Evolutionary conservation across 2,888 invertebrate species (phyloP), one percentile per base, ranked within the genome.

Genomic region (Rosalia funebris): DNA sequence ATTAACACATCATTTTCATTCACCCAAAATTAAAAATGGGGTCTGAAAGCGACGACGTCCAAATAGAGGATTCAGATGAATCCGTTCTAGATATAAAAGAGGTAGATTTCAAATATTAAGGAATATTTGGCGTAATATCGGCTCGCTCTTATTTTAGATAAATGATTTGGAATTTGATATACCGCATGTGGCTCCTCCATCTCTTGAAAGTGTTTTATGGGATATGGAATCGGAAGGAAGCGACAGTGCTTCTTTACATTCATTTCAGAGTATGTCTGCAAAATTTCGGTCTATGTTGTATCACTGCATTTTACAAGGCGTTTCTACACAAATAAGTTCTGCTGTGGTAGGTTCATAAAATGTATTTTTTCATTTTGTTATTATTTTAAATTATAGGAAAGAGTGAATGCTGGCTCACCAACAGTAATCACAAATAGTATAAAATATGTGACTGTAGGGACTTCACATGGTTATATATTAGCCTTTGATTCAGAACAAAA

Each of bases 381-480:
- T 41, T 32, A 31, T 10, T 36, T 45, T 37, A 12, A 37, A 20
- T 83, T 82, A 54, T 77, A 93, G 92, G 95, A 96, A 73, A 87
- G 93, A 70, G 92, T 95, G 11, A 90, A 92, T 81, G 93, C 95
- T 55, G 97, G 97, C 2, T 85, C 91, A 65, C 93, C 96, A 7
- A 95, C 95, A 60, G 91, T 94, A 3, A 86, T 93, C 75, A 90
- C 93, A 69, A 91, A 91, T 2, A 86, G 85, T 66, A 84, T 88
- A 5, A 89, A 91, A 54, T 88, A 91, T 81, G 87, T 96, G 63
- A 93, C 93, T n/a, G 88, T 97, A 20, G 98, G 98, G 32, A 98
- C 96, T 20, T 95, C 96, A 17, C 95, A 96, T 81, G 97, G 98
- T 0, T 89, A 95, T 69, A 87, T 96, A 53, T 83, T 98, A 19